Evolutionary conservation across 2,888 invertebrate genomes (phyloP), one percentile per base, ranked within the genome.

Genomic region (Ecliptopera silaceata): DNA sequence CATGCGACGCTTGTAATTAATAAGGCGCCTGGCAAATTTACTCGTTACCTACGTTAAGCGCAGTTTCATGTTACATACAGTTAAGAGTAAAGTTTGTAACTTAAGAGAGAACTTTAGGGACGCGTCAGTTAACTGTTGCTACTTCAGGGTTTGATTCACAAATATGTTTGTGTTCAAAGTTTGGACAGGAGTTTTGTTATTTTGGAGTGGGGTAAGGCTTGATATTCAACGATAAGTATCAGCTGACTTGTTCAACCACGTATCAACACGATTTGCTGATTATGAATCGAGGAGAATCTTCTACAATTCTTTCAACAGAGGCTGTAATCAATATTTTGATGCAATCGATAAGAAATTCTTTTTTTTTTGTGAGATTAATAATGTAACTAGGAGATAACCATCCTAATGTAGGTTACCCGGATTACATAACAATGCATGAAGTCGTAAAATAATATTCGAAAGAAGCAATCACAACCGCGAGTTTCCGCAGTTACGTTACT

Each of bases 31-130:
- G 53, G 61, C 58, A 58, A 64, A 64, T 64, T 64, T 59, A 55
- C 64, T 64, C 61, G 58, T 63, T 54, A 61, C 63, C 55, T 62
- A 64, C 62, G 61, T 58, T 66, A 64, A 70, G 62, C 66, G 63
- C 52, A 56, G 63, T 69, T 66, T 70, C 66, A 66, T 66, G 66
- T 71, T 68, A 59, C 60, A 65, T 65, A 64, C 61, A 52, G 57
- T 58, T 55, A 45, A 64, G 62, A 64, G 59, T 66, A 63, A 66
- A 71, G 67, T 69, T 75, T 57, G 50, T 49, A 65, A 64, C 65
- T 69, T 62, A 61, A 59, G 66, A 64, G 67, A 51, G 59, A 66
- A 65, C 67, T 73, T 68, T 58, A 61, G 66, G 65, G 67, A 59
- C 64, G 65, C 62, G 60, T 67, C 65, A 68, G 66, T 66, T 69